A percentile compares a stretch with the other conserved stretches of the same genome.
These are phyloP conservation scores for Chelonia mydas DNA, from an alignment of 2,797 vertebrate species.

Conservation along the genomic window DNA sequence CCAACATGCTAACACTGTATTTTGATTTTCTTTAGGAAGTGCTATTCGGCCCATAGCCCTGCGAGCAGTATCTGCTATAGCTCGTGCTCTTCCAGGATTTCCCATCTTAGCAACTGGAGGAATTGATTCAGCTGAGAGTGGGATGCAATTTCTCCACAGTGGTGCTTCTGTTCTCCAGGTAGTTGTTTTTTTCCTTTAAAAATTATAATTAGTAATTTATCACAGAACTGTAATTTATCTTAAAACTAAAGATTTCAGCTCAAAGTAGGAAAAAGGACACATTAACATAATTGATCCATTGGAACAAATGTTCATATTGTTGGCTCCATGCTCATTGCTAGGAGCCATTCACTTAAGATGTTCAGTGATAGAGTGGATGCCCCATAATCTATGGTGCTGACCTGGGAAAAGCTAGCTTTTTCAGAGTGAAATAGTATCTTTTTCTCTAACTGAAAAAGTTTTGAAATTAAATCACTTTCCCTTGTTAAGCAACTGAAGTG, in stretches of 20 bases:
- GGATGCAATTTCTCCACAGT: constrained; percentile 93
- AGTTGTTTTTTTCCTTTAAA: constrained; percentile 21
- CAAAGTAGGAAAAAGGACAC: fast-evolving
- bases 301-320: background rate
- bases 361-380: background rate
- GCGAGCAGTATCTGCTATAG: constrained; percentile 90
- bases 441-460: background rate
- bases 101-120: constrained; percentile 93
- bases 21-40: constrained; percentile 83
- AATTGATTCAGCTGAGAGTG: constrained; percentile 94
- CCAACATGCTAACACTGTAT: background rate
- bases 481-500: background rate
- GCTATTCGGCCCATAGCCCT: constrained; percentile 93
- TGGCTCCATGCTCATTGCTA: background rate
- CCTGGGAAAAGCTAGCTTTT: background rate
- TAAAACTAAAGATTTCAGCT: background rate
- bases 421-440: background rate
- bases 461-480: background rate
- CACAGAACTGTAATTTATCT: background rate
- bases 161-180: constrained; percentile 95
- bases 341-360: background rate
- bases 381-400: background rate
- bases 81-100: constrained; percentile 88
- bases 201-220: fast-evolving
- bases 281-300: background rate